phyloP scores from a whole-genome alignment of 2,113 vertebrate species.

The Prunella fulvescens region DNA sequence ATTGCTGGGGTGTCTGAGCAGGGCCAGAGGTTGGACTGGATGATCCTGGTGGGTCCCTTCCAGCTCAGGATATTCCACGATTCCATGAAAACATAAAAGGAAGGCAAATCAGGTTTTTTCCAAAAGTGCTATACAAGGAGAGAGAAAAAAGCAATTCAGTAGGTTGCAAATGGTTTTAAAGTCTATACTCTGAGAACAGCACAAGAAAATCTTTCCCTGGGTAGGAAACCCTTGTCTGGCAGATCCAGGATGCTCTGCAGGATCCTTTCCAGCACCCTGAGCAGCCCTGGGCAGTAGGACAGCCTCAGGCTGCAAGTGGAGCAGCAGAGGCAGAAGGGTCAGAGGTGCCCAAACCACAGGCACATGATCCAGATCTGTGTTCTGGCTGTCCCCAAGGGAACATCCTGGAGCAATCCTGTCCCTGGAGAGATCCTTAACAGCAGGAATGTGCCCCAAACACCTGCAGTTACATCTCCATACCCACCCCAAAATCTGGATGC shows the following conservation, averaged over 20 bases:
- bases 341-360: not conserved
- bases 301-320: not conserved
- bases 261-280: not conserved
- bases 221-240: not conserved
- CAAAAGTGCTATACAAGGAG: not conserved
- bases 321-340: not conserved
- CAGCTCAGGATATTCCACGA: not conserved
- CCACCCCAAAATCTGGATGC: not conserved
- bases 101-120: not conserved
- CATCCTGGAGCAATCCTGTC: not conserved
- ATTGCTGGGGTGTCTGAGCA: not conserved
- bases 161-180: not conserved
- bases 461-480: not conserved
- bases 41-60: not conserved
- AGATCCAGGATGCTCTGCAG: not conserved
- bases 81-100: not conserved
- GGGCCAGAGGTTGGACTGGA: not conserved
- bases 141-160: not conserved
- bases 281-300: not conserved
- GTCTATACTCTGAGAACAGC: accelerated
- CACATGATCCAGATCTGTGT: not conserved
- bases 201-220: not conserved
- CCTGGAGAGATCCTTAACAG: not conserved
- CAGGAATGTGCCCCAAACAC: not conserved
- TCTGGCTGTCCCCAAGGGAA: not conserved